Evolutionary conservation across 2,113 vertebrate genomes (phyloP), one percentile per base, ranked within the genome.

Genomic region (Catagonus wagneri): DNA sequence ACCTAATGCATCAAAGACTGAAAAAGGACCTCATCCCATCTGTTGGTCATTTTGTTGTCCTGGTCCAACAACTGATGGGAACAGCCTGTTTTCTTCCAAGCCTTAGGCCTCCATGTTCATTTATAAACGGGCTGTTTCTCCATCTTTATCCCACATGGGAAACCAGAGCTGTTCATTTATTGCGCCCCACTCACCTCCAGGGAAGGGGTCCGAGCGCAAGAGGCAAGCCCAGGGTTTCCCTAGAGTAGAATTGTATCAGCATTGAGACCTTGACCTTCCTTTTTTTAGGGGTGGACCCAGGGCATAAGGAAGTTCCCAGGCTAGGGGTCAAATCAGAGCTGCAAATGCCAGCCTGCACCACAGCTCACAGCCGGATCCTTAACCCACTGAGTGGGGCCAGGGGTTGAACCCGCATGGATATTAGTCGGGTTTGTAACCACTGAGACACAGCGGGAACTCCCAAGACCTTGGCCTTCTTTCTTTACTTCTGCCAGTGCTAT

Each of bases 381-480:
- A 44, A 44, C 44, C 44, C 44, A 44, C 44, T 44, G 44, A 44
- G 8, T n/a, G 44, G 44, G 44, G 44, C 44, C 44, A 44, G 44
- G 8, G 44, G 8, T 44, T 44, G 44, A 44, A 44, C 44, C 44
- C 8, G 44, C 44, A 44, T 44, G 44, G 44, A 44, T 44, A 44
- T 44, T 44, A 44, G 44, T 44, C 44, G 44, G 44, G 44, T 44
- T 44, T 8, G 44, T 44, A 8, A 44, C 44, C 44, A 44, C 44
- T 44, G 44, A 44, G 44, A 4, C 44, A 44, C 44, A 44, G 44
- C 44, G 5, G 44, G 44, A 44, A 44, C 44, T 44, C 44, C 44
- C 44, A 44, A 90, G 68, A 75, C 34, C 78, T 27, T 61, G 71
- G 25, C 94, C 81, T 89, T 84, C 39, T 29, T 54, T 27, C 89